Evolutionary conservation across 2,113 vertebrate species (phyloP).

Genomic region (Thamnaconus septentrionalis): DNA sequence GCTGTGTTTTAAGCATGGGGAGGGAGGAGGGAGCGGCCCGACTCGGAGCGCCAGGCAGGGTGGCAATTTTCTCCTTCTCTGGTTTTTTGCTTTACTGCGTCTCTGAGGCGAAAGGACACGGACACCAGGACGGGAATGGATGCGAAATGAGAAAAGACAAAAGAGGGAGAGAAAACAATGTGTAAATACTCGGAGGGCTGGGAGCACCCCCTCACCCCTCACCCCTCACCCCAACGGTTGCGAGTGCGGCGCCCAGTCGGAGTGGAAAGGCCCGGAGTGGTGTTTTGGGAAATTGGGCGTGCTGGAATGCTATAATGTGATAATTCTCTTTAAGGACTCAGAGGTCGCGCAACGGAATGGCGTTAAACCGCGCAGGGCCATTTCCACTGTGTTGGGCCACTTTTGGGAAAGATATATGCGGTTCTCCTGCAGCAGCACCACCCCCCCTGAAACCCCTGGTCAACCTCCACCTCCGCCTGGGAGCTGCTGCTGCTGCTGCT

Average conservation of each 20-base stretch:
- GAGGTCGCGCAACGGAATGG: conserved; percentile 74
- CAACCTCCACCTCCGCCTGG: no score
- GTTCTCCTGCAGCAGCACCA: conserved; percentile 4
- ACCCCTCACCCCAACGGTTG: no score
- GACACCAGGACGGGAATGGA: conserved; percentile 42
- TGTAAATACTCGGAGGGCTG: conserved; percentile 57
- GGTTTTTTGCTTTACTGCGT: conserved; percentile 48
- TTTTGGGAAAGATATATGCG: conserved; percentile 72
- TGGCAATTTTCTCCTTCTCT: conserved; percentile 37
- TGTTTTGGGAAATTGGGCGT: conserved; percentile 75
- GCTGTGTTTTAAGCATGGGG: conserved; percentile 7
- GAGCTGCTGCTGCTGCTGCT: no score
- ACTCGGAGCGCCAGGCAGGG: conserved; percentile 16
- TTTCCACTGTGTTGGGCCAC: conserved; percentile 51
- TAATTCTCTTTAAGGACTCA: conserved; percentile 75
- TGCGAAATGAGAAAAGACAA: conserved; percentile 23
- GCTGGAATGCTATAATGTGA: conserved; percentile 80
- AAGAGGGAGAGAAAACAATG: conserved; percentile 4
- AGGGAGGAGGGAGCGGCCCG: no score
- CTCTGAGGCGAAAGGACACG: conserved; percentile 48
- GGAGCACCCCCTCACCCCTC: no score
- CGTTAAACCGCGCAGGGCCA: conserved; percentile 72
- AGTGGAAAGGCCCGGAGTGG: conserved; percentile 66
- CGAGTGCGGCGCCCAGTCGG: conserved; percentile 65
- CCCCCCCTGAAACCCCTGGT: no score